Evolutionary conservation across 2,888 invertebrate genomes (phyloP).

Genomic region (Conomelus anceps): DNA sequence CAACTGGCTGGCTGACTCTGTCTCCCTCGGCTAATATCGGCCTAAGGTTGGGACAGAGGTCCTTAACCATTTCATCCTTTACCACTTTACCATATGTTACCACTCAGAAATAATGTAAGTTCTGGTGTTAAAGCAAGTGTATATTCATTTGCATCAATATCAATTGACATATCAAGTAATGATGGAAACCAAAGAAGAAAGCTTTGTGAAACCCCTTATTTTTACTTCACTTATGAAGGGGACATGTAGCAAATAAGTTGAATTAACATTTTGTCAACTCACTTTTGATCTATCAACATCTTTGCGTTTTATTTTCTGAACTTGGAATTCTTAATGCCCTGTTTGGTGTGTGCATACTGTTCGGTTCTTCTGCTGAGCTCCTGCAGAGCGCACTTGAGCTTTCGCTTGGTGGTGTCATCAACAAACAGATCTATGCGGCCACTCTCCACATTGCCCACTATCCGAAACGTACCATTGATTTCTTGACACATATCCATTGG

Average conservation of each 20-base stretch:
- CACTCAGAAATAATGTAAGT: too few relatives aligned
- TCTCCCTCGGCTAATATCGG: too few relatives aligned
- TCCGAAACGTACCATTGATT: not conserved
- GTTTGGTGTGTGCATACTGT: not conserved
- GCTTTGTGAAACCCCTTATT: too few relatives aligned
- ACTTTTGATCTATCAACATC: not conserved
- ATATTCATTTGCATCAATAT: not conserved
- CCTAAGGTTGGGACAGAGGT: too few relatives aligned
- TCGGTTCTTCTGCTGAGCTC: not conserved
- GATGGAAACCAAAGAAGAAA: too few relatives aligned
- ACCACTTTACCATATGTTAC: too few relatives aligned
- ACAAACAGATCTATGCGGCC: not conserved
- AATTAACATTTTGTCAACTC: not conserved
- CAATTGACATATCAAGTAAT: too few relatives aligned
- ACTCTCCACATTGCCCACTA: not conserved
- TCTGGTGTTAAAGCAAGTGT: not conserved
- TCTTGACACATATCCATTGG: not conserved
- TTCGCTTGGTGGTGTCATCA: not conserved
- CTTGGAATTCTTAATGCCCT: not conserved
- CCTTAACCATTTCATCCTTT: too few relatives aligned
- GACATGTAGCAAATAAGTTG: not conserved
- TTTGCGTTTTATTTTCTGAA: not conserved
- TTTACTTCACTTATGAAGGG: too few relatives aligned
- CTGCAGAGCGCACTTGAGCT: not conserved
- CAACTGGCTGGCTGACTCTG: too few relatives aligned